phyloP scores from a whole-genome alignment of 2,888 invertebrate species.

The Strigamia transsilvanica region DNA sequence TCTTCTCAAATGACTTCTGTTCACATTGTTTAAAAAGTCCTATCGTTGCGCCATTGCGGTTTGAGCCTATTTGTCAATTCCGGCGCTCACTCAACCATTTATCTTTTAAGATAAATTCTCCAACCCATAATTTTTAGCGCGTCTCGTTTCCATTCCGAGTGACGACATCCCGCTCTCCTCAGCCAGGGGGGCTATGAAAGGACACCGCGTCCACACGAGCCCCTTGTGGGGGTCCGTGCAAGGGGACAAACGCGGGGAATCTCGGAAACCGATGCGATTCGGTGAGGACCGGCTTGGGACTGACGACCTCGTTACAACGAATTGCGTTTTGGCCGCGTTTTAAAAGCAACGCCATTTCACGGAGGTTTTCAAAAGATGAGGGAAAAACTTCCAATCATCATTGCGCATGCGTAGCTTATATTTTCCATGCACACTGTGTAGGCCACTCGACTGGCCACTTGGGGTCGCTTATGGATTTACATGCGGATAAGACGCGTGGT shows the following conservation, averaged over 20 bases:
- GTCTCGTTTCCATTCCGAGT: slow-evolving; percentile 35
- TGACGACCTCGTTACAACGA: slow-evolving; percentile 18
- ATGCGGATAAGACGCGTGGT: slow-evolving; percentile 41
- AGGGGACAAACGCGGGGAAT: slow-evolving; percentile 30
- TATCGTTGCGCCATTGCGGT: slow-evolving; percentile 20
- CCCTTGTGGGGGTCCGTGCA: slow-evolving; percentile 33
- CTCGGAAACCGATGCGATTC: slow-evolving; percentile 25
- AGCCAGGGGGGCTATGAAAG: slow-evolving; percentile 28
- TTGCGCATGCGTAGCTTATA: slow-evolving; percentile 31
- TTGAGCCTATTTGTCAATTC: slow-evolving; percentile 33
- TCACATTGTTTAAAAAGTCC: slow-evolving; percentile 14
- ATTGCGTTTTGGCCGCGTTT: not conserved
- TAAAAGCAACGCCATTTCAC: not conserved
- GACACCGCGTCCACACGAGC: slow-evolving; percentile 29
- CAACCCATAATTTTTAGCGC: not conserved
- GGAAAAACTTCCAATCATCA: slow-evolving; percentile 28
- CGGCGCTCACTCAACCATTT: slow-evolving; percentile 23
- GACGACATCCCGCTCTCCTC: slow-evolving; percentile 11
- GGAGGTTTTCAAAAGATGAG: slow-evolving; percentile 22
- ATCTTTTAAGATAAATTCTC: slow-evolving; percentile 41
- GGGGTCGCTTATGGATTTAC: slow-evolving; percentile 38
- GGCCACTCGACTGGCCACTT: slow-evolving; percentile 40
- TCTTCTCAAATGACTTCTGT: not conserved
- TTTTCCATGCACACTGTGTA: slow-evolving; percentile 32
- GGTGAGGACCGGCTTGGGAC: slow-evolving; percentile 6